These are phyloP conservation scores for Harpagifer antarcticus DNA, from an alignment of 2,797 vertebrate genomes.

Conservation along the genomic window DNA sequence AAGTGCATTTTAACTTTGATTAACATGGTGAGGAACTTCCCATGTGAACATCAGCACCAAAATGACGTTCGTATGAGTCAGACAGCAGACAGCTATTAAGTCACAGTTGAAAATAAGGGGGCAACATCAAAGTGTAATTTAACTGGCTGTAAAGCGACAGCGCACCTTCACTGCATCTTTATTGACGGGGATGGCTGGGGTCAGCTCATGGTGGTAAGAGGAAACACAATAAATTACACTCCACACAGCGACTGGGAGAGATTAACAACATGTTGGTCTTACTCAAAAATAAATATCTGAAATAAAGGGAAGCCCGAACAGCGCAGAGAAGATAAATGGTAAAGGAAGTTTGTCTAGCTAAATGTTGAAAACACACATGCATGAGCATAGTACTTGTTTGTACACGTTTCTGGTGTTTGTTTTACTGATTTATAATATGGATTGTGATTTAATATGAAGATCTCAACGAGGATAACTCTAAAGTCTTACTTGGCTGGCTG, in stretches of 20 bases:
- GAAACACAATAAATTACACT: conserved; percentile 83
- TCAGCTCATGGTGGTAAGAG: conserved; percentile 82
- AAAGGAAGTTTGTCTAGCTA: not conserved
- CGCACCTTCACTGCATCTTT: conserved; percentile 77
- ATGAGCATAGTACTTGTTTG: conserved; percentile 62
- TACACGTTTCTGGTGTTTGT: conserved; percentile 56
- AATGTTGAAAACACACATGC: conserved; percentile 12
- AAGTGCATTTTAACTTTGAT: not conserved
- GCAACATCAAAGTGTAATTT: conserved; percentile 88
- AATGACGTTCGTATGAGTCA: conserved; percentile 67
- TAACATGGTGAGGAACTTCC: not conserved
- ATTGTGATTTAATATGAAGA: conserved; percentile 43
- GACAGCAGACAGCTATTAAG: conserved; percentile 76
- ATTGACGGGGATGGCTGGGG: conserved; percentile 79
- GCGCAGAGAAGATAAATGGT: not conserved
- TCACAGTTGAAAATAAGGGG: conserved; percentile 76
- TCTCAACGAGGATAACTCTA: conserved; percentile 45
- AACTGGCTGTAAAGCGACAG: conserved; percentile 86
- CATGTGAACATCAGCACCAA: conserved; percentile 17
- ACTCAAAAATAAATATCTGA: conserved; percentile 46
- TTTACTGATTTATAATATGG: conserved; percentile 56
- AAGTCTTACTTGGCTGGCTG: conserved; percentile 25
- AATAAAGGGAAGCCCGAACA: conserved; percentile 44
- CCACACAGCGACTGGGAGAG: conserved; percentile 61
- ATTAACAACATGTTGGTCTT: conserved; percentile 72